A percentile compares a stretch with the other conserved stretches of the same genome.
Evolutionary conservation across 2,113 vertebrate species (phyloP).

Genomic region (Falcunculus frontatus): DNA sequence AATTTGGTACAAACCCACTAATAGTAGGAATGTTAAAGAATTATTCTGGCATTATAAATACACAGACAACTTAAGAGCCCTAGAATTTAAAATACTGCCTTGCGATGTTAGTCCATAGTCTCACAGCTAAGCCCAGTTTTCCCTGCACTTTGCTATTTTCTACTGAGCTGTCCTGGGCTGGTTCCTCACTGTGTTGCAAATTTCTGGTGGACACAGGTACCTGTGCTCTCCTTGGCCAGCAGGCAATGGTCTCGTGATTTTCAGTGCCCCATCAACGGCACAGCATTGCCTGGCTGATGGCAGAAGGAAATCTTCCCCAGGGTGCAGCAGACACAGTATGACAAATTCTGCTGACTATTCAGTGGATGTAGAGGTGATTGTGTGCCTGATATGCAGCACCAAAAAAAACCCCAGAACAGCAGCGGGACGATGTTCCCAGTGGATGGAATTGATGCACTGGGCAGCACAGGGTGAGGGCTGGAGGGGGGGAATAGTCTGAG

Average conservation of each 20-base stretch:
- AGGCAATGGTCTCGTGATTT: rapidly evolving
- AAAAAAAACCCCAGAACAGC: rapidly evolving
- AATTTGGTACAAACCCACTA: neutral
- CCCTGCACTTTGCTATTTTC: neutral
- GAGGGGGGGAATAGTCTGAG: neutral
- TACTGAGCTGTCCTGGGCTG: rapidly evolving
- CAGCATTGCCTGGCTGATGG: neutral
- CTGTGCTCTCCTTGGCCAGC: neutral
- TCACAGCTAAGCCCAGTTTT: neutral
- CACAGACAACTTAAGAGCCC: neutral
- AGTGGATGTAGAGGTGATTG: neutral
- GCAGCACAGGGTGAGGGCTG: neutral
- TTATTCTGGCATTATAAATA: neutral
- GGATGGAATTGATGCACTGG: neutral
- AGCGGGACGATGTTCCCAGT: neutral
- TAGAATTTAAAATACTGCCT: neutral
- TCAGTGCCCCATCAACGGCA: neutral
- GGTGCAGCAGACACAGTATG: neutral
- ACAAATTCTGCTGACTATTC: neutral
- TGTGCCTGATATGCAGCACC: neutral
- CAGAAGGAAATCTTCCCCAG: neutral
- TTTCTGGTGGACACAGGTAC: neutral
- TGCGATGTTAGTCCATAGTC: neutral
- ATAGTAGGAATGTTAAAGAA: neutral
- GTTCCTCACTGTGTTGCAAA: neutral